Conservation (phyloP, 2,888 invertebrate genomes). For the Nomada flava region DNA sequence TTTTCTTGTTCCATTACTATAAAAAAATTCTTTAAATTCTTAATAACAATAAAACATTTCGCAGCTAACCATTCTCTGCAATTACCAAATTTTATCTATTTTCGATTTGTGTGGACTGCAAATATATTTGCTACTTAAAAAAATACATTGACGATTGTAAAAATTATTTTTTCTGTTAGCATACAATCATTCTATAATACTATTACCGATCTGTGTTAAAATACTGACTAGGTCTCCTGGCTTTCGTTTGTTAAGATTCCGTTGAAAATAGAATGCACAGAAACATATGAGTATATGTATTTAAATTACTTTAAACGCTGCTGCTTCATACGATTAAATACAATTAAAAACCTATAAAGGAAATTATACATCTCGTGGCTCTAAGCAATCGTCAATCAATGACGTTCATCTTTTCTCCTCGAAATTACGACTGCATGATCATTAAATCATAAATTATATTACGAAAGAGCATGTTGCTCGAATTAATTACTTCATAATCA, state of each 20-base stretch:
- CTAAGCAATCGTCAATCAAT: conserved; percentile 1
- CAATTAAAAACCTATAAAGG: conserved; percentile 26
- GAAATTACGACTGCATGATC: conserved; percentile 3
- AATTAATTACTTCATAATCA: conserved; percentile 20
- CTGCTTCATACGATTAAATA: conserved; percentile 3
- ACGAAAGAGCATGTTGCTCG: not conserved
- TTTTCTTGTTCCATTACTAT: not conserved
- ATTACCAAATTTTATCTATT: conserved; percentile 8
- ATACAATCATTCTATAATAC: conserved; percentile 12
- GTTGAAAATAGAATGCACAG: conserved; percentile 14
- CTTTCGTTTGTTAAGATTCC: conserved; percentile 10
- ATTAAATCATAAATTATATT: conserved; percentile 25
- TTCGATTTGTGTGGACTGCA: not conserved
- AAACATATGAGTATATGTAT: conserved; percentile 4
- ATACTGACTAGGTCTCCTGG: conserved; percentile 43
- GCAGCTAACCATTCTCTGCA: conserved; percentile 1
- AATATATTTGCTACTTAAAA: conserved; percentile 30
- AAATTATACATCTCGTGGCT: not conserved
- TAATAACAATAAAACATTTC: not conserved
- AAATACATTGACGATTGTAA: conserved; percentile 16
- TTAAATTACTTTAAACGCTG: conserved; percentile 35
- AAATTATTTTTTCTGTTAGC: not conserved
- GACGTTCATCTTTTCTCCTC: not conserved
- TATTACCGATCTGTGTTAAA: conserved; percentile 35
- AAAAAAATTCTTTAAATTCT: conserved; percentile 9